These are phyloP conservation scores for Copidosoma floridanum DNA, from an alignment of 1,140 invertebrate species.

Conservation along the genomic window DNA sequence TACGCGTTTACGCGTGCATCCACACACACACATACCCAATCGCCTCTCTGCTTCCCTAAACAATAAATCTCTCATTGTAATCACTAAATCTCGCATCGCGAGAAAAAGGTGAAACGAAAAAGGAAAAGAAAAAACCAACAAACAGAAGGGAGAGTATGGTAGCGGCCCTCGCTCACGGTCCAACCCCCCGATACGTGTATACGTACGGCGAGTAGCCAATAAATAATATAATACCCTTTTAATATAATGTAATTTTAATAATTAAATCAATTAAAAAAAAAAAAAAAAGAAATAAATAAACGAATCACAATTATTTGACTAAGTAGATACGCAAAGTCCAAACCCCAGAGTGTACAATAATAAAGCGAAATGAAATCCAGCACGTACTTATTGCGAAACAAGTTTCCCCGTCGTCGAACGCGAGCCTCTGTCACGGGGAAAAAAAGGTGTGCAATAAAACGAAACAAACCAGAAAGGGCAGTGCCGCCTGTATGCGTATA, in stretches of 20 bases:
- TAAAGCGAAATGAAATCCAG: no score
- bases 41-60: neutral
- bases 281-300: neutral
- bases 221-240: no score
- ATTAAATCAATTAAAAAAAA: neutral
- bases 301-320: no score
- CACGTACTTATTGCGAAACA: neutral
- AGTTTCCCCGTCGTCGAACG: neutral
- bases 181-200: no score
- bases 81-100: conserved; percentile 26
- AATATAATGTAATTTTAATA: no score
- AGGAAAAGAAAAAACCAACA: conserved; percentile 5
- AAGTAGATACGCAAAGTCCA: no score
- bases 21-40: no score
- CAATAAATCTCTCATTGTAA: conserved; percentile 28
- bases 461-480: neutral
- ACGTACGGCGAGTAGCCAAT: no score
- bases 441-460: neutral
- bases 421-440: neutral
- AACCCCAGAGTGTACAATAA: no score
- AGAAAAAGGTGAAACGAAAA: conserved; percentile 3
- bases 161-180: neutral
- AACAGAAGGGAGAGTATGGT: neutral
- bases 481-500: no score
- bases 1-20: no score